Conservation (phyloP, 2,113 vertebrate genomes). For the Thryonomys swinderianus region DNA sequence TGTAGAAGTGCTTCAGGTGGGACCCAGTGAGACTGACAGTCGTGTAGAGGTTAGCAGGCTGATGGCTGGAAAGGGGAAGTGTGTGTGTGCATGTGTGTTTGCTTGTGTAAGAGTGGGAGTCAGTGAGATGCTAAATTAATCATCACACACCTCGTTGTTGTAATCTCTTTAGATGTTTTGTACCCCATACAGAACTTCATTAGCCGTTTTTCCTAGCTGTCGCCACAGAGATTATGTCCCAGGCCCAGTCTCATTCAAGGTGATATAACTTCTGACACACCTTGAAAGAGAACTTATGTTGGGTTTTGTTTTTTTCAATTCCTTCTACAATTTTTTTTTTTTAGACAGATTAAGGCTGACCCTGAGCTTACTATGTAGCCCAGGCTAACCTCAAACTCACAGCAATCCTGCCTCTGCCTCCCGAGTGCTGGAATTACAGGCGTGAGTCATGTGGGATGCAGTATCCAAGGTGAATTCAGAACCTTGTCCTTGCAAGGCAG, state of each 20-base stretch:
- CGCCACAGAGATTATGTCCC: not conserved
- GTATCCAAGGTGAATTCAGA: no score
- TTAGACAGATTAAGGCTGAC: no score
- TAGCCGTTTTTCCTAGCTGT: not conserved
- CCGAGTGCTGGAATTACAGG: no score
- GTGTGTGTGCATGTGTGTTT: not conserved
- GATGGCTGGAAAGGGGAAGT: not conserved
- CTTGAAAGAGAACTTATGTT: not conserved
- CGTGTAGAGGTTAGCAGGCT: not conserved
- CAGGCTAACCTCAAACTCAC: no score
- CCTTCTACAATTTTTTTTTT: no score
- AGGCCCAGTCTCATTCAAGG: not conserved
- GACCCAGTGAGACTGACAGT: not conserved
- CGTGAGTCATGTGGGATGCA: no score
- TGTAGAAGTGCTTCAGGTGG: not conserved
- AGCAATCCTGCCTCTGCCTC: no score
- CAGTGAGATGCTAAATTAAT: not conserved
- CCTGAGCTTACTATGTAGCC: no score
- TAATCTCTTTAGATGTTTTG: not conserved
- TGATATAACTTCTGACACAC: constrained; percentile 18
- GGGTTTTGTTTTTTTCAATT: not conserved
- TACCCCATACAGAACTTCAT: not conserved
- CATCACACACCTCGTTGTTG: not conserved
- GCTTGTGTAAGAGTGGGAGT: not conserved
- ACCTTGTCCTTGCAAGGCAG: no score